phyloP scores from a whole-genome alignment of 2,113 vertebrate species.

The Apistogramma diplotaenia region DNA sequence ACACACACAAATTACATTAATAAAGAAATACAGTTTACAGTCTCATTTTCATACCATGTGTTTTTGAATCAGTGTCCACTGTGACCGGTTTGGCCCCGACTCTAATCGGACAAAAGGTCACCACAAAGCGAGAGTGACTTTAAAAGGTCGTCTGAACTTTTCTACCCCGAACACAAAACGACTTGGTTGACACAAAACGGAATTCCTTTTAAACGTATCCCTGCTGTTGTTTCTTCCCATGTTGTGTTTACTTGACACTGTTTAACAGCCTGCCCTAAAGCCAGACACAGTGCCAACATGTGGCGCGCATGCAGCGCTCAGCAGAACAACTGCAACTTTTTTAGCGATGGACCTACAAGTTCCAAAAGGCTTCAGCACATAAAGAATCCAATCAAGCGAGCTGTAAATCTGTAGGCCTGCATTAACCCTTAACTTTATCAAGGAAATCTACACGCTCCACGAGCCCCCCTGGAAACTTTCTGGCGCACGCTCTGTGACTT shows the following conservation, averaged over 20 bases:
- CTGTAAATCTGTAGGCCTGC: slow-evolving; percentile 26
- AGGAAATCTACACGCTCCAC: slow-evolving; percentile 35
- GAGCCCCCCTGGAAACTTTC: slow-evolving; percentile 55
- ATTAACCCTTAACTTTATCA: slow-evolving; percentile 48
- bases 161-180: slow-evolving; percentile 65
- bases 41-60: neutral
- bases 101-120: slow-evolving; percentile 53
- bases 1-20: no score
- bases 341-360: slow-evolving; percentile 15
- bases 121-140: slow-evolving; percentile 68
- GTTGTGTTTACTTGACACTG: slow-evolving; percentile 70
- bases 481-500: slow-evolving; percentile 59
- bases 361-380: slow-evolving; percentile 25
- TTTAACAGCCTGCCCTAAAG: slow-evolving; percentile 66
- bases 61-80: neutral
- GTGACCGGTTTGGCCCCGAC: neutral
- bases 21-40: neutral
- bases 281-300: slow-evolving; percentile 45
- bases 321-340: slow-evolving; percentile 23
- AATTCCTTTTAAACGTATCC: slow-evolving; percentile 63
- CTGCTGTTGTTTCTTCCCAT: slow-evolving; percentile 60
- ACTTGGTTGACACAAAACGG: slow-evolving; percentile 68
- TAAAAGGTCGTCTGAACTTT: slow-evolving; percentile 71
- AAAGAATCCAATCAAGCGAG: slow-evolving; percentile 23
- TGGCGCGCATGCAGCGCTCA: slow-evolving; percentile 15